Evolutionary conservation across 2,888 invertebrate species (phyloP).

Genomic region (Drosophila testacea): DNA sequence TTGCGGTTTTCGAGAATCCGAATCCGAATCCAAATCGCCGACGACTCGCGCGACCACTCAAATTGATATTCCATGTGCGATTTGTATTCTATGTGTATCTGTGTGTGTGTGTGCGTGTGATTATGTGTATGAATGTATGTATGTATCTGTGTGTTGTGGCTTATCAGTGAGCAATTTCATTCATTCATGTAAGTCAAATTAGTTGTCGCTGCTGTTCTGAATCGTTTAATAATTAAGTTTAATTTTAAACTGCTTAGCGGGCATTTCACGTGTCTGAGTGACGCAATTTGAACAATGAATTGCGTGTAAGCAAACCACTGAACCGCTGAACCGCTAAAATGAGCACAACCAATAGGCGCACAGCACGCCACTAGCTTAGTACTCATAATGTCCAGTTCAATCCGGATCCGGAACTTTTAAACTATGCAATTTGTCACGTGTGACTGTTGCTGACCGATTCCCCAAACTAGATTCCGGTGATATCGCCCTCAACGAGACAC

Average conservation of each 20-base stretch:
- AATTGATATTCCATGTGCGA: conserved; percentile 63
- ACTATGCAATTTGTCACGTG: conserved; percentile 42
- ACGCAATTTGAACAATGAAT: conserved; percentile 63
- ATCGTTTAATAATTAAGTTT: conserved; percentile 65
- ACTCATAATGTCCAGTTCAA: conserved; percentile 7
- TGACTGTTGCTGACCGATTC: conserved; percentile 23
- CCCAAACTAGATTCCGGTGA: conserved; percentile 7
- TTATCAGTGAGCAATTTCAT: conserved; percentile 70
- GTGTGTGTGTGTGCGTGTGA: too few relatives aligned
- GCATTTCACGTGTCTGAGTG: conserved; percentile 63
- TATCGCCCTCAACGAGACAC: conserved; percentile 22
- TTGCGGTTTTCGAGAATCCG: conserved; percentile 50
- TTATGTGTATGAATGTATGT: not conserved
- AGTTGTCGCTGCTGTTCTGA: conserved; percentile 41
- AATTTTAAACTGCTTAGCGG: conserved; percentile 61
- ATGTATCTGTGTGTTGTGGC: conserved; percentile 10
- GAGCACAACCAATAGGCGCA: conserved; percentile 26
- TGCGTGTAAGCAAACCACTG: conserved; percentile 42
- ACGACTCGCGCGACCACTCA: conserved; percentile 60
- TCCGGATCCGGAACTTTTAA: conserved; percentile 18
- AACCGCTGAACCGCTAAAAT: conserved; percentile 11
- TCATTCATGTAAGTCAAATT: conserved; percentile 75
- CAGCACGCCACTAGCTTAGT: conserved; percentile 12
- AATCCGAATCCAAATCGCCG: conserved; percentile 13
- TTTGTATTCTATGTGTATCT: conserved; percentile 19